Base-by-base conservation (phyloP, 2,797 vertebrate species). In the Gymnopithys bicolor region DNA sequence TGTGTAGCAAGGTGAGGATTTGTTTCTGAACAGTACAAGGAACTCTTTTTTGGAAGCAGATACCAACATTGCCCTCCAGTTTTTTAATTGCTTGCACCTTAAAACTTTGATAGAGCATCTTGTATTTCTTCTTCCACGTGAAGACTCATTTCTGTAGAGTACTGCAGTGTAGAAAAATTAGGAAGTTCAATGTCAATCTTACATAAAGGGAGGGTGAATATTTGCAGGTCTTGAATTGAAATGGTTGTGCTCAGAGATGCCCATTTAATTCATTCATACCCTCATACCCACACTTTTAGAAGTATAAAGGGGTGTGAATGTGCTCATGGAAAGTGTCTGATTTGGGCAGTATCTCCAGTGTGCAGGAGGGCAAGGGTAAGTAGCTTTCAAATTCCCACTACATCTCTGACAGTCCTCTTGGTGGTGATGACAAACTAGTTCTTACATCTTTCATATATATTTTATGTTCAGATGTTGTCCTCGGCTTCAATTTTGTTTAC, bases 251-350 rank as follows among this genome's bases (percentile, higher is more conserved):
- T 45, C 11, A 3, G 10, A 0, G 2, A 28, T 33, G 43, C 14
- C 11, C 6, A 3, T 81, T 84, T 71, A 17, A 14, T 74, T 89
- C 14, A 15, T 23, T 62, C 18, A 4, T 32, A 64, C 39, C 27
- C 23, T 53, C 0, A 0, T 63, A 17, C 27, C 30, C 33, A 7
- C 7, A 6, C 0, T 3, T 27, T 35, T 41, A n/a, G 10, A 48
- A 67, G 13, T 49, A 4, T 19, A 27, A 60, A 79, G 12, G n/a
- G 55, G 11, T 0, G 0, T 2, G 3, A 17, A 10, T 30, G 24
- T 45, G 33, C 41, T 49, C 12, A 0, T 37, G 43, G 22, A 33
- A 46, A 8, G 17, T 58, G 15, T 39, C 48, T 74, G n/a, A 62
- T 62, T 53, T 62, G 39, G 22, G 19, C 37, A 52, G 3, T 19